These are phyloP conservation scores for Oscheius onirici DNA, from an alignment of 2,888 invertebrate genomes.

Conservation along the genomic window DNA sequence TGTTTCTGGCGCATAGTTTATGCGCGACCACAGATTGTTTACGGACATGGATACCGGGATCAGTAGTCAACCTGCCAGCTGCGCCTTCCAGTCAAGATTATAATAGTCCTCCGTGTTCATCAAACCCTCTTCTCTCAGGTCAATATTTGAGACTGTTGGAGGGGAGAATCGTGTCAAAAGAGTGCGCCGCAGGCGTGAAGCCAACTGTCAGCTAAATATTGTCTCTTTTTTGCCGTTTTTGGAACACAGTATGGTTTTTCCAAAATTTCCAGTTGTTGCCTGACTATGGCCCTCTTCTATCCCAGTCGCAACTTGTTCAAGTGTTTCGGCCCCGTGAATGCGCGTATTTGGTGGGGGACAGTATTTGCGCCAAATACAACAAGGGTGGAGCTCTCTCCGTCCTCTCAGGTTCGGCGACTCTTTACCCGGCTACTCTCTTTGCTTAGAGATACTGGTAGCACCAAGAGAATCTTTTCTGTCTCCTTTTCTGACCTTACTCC, in stretches of 20 bases:
- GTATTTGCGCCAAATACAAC: too few relatives aligned
- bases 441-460: too few relatives aligned
- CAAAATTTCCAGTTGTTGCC: not conserved
- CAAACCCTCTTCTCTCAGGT: not conserved
- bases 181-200: not conserved
- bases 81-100: not conserved
- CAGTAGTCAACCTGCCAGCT: constrained; percentile 3
- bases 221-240: too few relatives aligned
- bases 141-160: constrained; percentile 3
- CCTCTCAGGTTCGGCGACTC: not conserved
- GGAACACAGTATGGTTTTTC: not conserved
- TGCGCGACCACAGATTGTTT: constrained; percentile 7
- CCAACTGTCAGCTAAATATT: too few relatives aligned
- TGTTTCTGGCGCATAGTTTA: constrained; percentile 2
- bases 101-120: not conserved
- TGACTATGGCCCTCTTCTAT: too few relatives aligned
- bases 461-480: too few relatives aligned
- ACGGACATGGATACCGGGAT: constrained; percentile 10
- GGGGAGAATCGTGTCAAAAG: constrained; percentile 8
- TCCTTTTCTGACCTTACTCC: too few relatives aligned
- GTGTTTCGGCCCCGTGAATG: constrained; percentile 31
- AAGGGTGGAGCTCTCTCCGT: too few relatives aligned
- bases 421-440: constrained; percentile 11
- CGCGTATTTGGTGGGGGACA: constrained; percentile 21
- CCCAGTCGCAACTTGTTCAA: not conserved